Conservation (phyloP, 2,113 vertebrate genomes). For the Perccottus glenii region DNA sequence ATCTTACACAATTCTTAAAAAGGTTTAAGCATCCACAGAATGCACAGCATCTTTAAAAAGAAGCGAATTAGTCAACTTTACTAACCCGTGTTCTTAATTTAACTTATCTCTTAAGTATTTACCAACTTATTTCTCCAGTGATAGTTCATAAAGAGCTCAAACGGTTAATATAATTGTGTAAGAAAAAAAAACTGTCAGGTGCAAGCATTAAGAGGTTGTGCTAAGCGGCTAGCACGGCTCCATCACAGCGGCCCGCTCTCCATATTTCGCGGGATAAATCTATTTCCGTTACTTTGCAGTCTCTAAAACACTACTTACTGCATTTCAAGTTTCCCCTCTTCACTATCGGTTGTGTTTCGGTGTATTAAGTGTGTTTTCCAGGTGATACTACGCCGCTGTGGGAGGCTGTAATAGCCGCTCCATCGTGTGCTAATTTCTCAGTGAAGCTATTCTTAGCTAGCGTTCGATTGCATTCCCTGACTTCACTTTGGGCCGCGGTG, state of each 20-base stretch:
- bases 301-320: slow-evolving; percentile 61
- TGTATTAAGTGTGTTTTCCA: background rate
- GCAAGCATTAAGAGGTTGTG: background rate
- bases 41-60: too few relatives aligned
- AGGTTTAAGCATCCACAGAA: too few relatives aligned
- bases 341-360: background rate
- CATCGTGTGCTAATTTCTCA: slow-evolving; percentile 34
- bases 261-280: slow-evolving; percentile 40
- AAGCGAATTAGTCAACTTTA: too few relatives aligned
- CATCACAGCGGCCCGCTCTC: slow-evolving; percentile 19
- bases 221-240: slow-evolving; percentile 49
- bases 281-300: background rate
- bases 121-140: too few relatives aligned
- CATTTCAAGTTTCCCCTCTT: slow-evolving; percentile 53
- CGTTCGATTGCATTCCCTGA: slow-evolving; percentile 38
- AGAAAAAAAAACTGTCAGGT: background rate
- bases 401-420: slow-evolving; percentile 8
- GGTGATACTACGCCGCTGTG: slow-evolving; percentile 10
- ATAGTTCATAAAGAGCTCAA: too few relatives aligned
- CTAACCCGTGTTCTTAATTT: too few relatives aligned
- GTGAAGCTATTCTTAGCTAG: slow-evolving; percentile 24
- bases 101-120: too few relatives aligned
- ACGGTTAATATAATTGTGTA: too few relatives aligned
- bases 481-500: background rate
- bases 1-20: too few relatives aligned